These are phyloP conservation scores for Chironex yamaguchii DNA, from an alignment of 30 jellyfish, hydroid and myxozoan genomes.

Conservation along the genomic window DNA sequence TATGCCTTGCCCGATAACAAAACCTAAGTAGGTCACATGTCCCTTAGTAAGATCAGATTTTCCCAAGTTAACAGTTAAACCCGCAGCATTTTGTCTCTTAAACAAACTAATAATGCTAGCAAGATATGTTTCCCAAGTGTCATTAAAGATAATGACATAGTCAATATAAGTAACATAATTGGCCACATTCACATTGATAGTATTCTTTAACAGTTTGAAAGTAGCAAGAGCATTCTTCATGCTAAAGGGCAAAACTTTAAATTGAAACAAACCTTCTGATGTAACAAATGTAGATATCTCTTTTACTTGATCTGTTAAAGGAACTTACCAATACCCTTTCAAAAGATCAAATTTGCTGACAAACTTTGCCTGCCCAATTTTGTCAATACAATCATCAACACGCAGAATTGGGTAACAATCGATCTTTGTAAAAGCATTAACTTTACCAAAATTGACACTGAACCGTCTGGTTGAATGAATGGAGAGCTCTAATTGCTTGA, in stretches of 20 bases:
- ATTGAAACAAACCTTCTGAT: constrained; percentile 45
- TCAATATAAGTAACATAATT: too few relatives aligned
- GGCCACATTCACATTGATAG: too few relatives aligned
- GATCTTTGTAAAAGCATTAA: constrained; percentile 63
- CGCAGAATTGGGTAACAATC: constrained; percentile 70
- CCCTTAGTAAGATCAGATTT: too few relatives aligned
- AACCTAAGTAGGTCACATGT: too few relatives aligned
- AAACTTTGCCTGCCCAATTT: constrained; percentile 20
- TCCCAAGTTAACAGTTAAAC: too few relatives aligned
- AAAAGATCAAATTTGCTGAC: constrained; percentile 64
- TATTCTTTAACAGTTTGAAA: constrained; percentile 67
- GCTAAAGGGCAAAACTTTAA: constrained; percentile 71
- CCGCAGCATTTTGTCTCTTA: too few relatives aligned
- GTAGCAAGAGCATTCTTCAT: constrained; percentile 72
- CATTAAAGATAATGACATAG: too few relatives aligned
- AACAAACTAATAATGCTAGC: too few relatives aligned
- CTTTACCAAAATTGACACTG: constrained; percentile 65
- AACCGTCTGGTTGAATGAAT: constrained; percentile 73
- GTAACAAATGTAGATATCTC: constrained; percentile 77
- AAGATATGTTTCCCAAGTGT: too few relatives aligned
- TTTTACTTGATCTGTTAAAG: background rate
- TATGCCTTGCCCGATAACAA: too few relatives aligned
- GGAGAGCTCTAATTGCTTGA: constrained; percentile 82
- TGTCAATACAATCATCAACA: constrained; percentile 47
- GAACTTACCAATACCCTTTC: constrained; percentile 68